Base-by-base conservation (phyloP, 2,797 vertebrate species). In the Cossypha polioptera region DNA sequence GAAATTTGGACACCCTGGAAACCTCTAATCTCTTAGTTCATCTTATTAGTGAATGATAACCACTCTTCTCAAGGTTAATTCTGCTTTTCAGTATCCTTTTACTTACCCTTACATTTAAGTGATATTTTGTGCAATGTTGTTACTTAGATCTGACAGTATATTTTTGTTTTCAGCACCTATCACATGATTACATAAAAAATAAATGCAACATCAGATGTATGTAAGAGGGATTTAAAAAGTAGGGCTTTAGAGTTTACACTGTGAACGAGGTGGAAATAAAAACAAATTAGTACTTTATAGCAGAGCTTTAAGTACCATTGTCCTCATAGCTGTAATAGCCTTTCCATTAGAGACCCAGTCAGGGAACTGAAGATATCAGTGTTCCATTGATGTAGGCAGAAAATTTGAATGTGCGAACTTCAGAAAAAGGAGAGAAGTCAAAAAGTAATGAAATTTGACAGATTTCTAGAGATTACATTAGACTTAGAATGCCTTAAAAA, bases 241-340 rank as follows among this genome's bases (percentile, higher is more conserved):
- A 74, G 48, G 62, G n/a, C 59, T 95, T 96, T 92, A 90, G 86
- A 87, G 42, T 67, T 59, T 93, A 86, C 92, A 79, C 58, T 76
- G 62, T 84, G 86, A 97, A 95, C 57, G 31, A 96, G 61, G 65
- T 94, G 72, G 79, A 94, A 97, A 94, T 90, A 94, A 96, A 96
- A 63, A 31, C 11, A 36, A 76, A 13, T 38, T 45, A 53, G 18
- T 33, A 48, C 6, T 88, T 68, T 31, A 53, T 16, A 68, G 31
- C 40, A 12, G 25, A 59, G 2, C 8, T 35, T 85, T 28, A 79
- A 79, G 15, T 40, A 40, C 31, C 15, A 20, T 38, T 55, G 2
- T 65, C 47, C 51, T 65, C 68, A 35, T n/a, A 75, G 4, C 5
- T 61, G 8, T 38, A 22, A 42, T 40, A 42, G 20, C 28, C 13